Evolutionary conservation across 1,140 invertebrate species (phyloP).

Genomic region (Lucilia sericata): DNA sequence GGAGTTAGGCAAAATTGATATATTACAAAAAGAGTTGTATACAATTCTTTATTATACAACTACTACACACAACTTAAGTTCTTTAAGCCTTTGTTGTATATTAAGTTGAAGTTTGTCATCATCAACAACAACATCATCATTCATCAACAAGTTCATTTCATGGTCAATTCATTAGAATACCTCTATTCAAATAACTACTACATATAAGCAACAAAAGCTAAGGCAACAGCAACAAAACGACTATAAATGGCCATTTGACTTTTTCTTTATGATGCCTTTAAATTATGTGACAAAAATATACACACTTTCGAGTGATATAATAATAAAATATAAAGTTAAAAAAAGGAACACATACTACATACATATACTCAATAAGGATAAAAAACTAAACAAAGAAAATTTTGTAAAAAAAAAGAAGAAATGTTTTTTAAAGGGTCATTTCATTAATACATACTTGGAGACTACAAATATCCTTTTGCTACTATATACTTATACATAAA

Average conservation of each 20-base stretch:
- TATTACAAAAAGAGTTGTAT: background rate
- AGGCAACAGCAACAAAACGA: background rate
- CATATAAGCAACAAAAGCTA: background rate
- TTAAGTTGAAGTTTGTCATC: slow-evolving; percentile 21
- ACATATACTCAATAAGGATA: background rate
- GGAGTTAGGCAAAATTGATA: background rate
- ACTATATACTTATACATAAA: background rate
- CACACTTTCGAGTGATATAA: background rate
- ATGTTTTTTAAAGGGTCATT: slow-evolving; percentile 11
- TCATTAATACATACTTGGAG: background rate
- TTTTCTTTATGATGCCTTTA: slow-evolving; percentile 26
- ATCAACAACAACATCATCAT: slow-evolving; percentile 30
- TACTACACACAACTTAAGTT: too few relatives aligned
- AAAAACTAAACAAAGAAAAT: background rate
- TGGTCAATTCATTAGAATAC: slow-evolving; percentile 43
- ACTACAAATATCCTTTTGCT: background rate
- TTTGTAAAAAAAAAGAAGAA: background rate
- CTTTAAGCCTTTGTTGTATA: background rate
- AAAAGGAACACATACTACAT: background rate
- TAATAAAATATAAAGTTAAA: too few relatives aligned
- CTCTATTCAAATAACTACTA: background rate
- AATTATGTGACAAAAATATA: slow-evolving; percentile 35
- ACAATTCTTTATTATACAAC: too few relatives aligned
- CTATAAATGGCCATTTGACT: slow-evolving; percentile 19
- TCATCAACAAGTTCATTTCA: slow-evolving; percentile 42